A percentile compares a stretch with the other conserved stretches of the same genome.
phyloP scores from a whole-genome alignment of 2,888 invertebrate species.

The Deilephila porcellus region DNA sequence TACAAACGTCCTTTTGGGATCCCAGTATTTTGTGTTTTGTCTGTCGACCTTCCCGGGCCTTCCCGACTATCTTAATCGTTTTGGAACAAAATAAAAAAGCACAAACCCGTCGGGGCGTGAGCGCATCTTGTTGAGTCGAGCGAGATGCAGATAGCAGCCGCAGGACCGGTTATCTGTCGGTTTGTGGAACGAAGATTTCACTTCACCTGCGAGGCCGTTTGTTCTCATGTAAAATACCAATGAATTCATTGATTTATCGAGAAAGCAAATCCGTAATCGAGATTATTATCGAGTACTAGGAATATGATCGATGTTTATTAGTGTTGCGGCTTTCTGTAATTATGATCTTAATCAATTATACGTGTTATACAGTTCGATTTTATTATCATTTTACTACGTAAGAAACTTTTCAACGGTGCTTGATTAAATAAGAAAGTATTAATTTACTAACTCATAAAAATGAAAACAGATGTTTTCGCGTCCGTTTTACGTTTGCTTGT shows the following conservation, averaged over 20 bases:
- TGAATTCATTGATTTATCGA: conserved; percentile 42
- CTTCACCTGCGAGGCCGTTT: conserved; percentile 51
- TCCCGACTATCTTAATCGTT: conserved; percentile 42
- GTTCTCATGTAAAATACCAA: conserved; percentile 40
- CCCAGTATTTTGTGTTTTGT: conserved; percentile 39
- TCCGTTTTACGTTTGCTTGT: neutral
- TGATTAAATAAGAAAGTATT: conserved; percentile 16
- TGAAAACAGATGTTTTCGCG: neutral
- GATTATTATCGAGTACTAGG: conserved; percentile 17
- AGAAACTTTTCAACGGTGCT: neutral
- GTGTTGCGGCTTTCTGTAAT: conserved; percentile 10
- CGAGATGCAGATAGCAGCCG: conserved; percentile 28
- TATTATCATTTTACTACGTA: neutral
- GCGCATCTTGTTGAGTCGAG: conserved; percentile 27
- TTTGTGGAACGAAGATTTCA: conserved; percentile 65
- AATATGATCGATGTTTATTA: conserved; percentile 12
- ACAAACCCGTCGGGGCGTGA: conserved; percentile 41
- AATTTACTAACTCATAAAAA: neutral
- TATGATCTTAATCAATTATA: neutral
- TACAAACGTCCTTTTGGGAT: conserved; percentile 48
- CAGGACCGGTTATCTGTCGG: conserved; percentile 55
- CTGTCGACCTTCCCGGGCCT: conserved; percentile 46
- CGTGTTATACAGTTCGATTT: neutral
- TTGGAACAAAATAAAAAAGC: conserved; percentile 38
- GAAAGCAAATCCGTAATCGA: conserved; percentile 41